Percentiles rank a stretch among this genome's conserved stretches.
Conservation (phyloP, 2,888 invertebrate species). For the Drosophila ezoana region DNA sequence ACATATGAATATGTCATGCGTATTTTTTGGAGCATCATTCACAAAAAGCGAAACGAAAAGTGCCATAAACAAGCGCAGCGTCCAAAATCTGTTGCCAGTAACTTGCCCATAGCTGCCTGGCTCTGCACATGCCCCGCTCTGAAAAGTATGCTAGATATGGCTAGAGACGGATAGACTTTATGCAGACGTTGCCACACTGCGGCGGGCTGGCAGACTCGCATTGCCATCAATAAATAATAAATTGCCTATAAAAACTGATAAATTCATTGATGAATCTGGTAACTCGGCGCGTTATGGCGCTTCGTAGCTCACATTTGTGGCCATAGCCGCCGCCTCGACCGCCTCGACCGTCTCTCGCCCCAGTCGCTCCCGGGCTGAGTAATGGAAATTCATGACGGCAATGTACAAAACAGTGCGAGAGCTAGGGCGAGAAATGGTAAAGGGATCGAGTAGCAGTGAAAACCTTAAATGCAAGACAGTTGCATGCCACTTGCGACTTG, state of each 20-base stretch:
- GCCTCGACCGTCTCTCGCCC: neutral
- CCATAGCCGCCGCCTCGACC: neutral
- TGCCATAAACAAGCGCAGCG: slow-evolving; percentile 13
- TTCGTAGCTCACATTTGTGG: slow-evolving; percentile 46
- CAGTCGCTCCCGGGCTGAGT: slow-evolving; percentile 48
- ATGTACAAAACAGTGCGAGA: slow-evolving; percentile 18
- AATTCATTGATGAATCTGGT: slow-evolving; percentile 74
- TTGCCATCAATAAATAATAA: slow-evolving; percentile 76
- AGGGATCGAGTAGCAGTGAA: slow-evolving; percentile 1
- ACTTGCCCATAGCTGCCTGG: slow-evolving; percentile 20
- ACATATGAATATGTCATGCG: slow-evolving; percentile 23
- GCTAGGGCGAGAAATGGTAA: neutral
- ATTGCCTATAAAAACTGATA: slow-evolving; percentile 79
- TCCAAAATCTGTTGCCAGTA: slow-evolving; percentile 62
- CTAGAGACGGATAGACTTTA: slow-evolving; percentile 38
- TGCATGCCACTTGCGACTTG: slow-evolving; percentile 40
- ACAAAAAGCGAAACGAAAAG: slow-evolving; percentile 20
- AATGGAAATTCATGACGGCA: slow-evolving; percentile 71
- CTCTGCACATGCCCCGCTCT: neutral
- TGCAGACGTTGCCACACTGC: slow-evolving; percentile 29
- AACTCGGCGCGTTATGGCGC: slow-evolving; percentile 34
- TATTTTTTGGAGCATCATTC: slow-evolving; percentile 20
- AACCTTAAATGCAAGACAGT: slow-evolving; percentile 44
- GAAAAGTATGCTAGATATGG: slow-evolving; percentile 39
- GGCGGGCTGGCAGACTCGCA: slow-evolving; percentile 23